phyloP scores from a whole-genome alignment of 2,888 invertebrate genomes.

The Leucophora obtusa region DNA sequence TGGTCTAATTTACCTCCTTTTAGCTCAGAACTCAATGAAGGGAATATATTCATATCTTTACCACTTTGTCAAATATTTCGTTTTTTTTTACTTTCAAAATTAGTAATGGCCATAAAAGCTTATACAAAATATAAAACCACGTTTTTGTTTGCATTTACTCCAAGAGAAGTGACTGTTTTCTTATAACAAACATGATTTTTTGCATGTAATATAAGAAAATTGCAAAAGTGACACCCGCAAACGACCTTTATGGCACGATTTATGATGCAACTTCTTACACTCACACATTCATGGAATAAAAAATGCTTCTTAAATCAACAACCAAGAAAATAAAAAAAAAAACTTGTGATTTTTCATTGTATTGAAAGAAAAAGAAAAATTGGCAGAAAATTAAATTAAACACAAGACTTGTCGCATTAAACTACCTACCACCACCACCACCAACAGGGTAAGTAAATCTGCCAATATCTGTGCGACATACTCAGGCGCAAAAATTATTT shows the following conservation, averaged over 20 bases:
- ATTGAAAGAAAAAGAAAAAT: constrained; percentile 39
- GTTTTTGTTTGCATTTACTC: not conserved
- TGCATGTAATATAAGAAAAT: constrained; percentile 64
- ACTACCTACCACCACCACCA: constrained; percentile 3
- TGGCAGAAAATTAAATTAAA: constrained; percentile 59
- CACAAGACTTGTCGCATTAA: constrained; percentile 54
- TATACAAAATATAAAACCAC: constrained; percentile 13
- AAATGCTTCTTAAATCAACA: constrained; percentile 46
- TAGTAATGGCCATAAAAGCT: constrained; percentile 54
- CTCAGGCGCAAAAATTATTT: not conserved
- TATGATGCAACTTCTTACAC: constrained; percentile 73
- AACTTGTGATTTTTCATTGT: not conserved
- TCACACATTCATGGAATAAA: constrained; percentile 44
- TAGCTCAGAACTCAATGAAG: constrained; percentile 8
- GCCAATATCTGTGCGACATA: constrained; percentile 23
- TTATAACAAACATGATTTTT: constrained; percentile 59
- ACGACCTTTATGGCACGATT: constrained; percentile 78
- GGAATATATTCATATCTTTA: constrained; percentile 27
- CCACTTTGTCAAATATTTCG: constrained; percentile 40
- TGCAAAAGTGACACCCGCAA: constrained; percentile 73
- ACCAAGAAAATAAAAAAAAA: constrained; percentile 26
- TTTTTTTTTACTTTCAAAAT: constrained; percentile 56
- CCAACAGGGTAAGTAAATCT: constrained; percentile 35
- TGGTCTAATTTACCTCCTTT: too few relatives aligned
- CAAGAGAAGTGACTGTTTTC: constrained; percentile 51